These are phyloP conservation scores for Parazoanthus atlanticus DNA, from an alignment of 92 coral and sea anemone genomes.

Conservation along the genomic window DNA sequence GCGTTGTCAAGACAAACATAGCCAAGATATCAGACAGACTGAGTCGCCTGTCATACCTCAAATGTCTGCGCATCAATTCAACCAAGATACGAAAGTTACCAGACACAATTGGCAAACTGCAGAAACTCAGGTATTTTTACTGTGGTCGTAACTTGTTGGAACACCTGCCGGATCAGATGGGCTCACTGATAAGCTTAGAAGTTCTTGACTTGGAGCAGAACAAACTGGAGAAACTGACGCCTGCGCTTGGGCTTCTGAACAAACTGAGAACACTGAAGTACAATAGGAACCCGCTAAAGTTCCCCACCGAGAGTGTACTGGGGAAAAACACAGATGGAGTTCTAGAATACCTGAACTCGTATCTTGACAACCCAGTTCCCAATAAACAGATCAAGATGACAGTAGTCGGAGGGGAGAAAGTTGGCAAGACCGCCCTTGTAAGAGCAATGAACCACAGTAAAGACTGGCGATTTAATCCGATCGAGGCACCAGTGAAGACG, in stretches of 20 bases:
- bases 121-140: conserved; percentile 66
- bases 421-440: conserved; percentile 75
- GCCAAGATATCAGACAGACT: conserved; percentile 60
- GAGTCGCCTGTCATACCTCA: conserved; percentile 69
- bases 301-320: conserved; percentile 72
- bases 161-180: conserved; percentile 79
- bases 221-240: conserved; percentile 75
- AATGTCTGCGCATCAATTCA: conserved; percentile 68
- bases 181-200: conserved; percentile 68
- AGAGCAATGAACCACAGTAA: conserved; percentile 60
- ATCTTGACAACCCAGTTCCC: conserved; percentile 82
- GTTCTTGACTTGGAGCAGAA: conserved; percentile 74
- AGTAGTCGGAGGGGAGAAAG: conserved; percentile 76
- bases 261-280: conserved; percentile 69
- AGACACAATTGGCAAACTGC: conserved; percentile 72
- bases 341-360: conserved; percentile 69
- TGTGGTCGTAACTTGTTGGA: conserved; percentile 78
- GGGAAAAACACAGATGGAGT: conserved; percentile 76
- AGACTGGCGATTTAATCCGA: conserved; percentile 69
- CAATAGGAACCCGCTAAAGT: conserved; percentile 63
- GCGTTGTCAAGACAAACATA: conserved; percentile 59
- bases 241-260: conserved; percentile 77
- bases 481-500: conserved; percentile 62
- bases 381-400: conserved; percentile 78
- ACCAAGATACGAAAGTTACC: conserved; percentile 78